Evolutionary conservation across 1,140 invertebrate genomes (phyloP), one percentile per base, ranked within the genome.

Genomic region (Drosophila guanche): DNA sequence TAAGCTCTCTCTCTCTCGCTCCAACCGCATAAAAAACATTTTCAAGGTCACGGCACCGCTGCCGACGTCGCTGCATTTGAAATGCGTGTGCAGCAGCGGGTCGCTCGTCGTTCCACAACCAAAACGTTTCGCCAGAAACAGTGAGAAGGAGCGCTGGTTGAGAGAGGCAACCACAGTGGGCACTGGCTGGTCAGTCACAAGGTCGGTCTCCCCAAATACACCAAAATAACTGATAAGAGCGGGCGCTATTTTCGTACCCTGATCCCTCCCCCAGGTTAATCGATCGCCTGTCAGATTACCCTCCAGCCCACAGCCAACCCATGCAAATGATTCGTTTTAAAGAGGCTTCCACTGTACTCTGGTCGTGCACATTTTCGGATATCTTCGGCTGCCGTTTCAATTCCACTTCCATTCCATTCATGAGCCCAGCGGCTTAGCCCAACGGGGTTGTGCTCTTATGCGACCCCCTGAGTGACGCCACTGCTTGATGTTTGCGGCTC

Each of bases 21-120:
- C 33, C 12, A 8, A 12, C 10, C 59, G 20, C 23, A 56, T 52
- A 79, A 51, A 42, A 67, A 54, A 40, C 14, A 41, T 62, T 86
- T 77, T 86, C 81, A 85, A 85, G 81, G 81, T 85, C 81, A 77
- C 27, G 62, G 41, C 41, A 52, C 41, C 50, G 54, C 29, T 48
- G 68, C 7, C 47, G 46, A 46, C 51, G 57, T 55, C 33, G 76
- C 59, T 84, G 81, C 80, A 86, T 80, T 85, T 77, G 29, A 63
- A 85, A 74, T 77, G 72, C 66, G 48, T 60, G 55, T 52, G 54
- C 68, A 73, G 41, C 54, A 52, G 23, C 53, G 27, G 43, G 27
- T 55, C 51, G 33, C 10, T 41, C 14, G 51, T 20, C 41, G 50
- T 25, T 57, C 16, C 59, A 5, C 12, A 55, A 14, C 62, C 62